Evolutionary conservation across 1,140 invertebrate genomes (phyloP).

Genomic region (Protaetia brevitarsis): DNA sequence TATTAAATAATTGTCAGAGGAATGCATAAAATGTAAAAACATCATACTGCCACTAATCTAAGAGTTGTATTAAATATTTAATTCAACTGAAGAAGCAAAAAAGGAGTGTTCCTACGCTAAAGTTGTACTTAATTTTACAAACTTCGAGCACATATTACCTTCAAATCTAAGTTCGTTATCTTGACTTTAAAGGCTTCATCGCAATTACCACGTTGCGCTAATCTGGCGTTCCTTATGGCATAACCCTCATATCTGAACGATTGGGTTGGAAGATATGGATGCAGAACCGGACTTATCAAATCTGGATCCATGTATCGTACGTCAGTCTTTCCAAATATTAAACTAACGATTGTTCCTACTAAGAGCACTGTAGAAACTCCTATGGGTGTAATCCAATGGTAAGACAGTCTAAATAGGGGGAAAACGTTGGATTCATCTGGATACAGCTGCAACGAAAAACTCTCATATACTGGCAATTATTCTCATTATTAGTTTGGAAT

Average conservation of each 20-base stretch:
- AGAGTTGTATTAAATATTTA: not conserved
- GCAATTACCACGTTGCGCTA: not conserved
- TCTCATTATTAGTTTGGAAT: not conserved
- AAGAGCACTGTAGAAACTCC: conserved; percentile 60
- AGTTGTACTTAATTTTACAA: not conserved
- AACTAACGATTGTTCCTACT: conserved; percentile 64
- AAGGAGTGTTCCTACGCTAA: not conserved
- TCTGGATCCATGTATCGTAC: conserved; percentile 57
- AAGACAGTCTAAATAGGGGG: conserved; percentile 67
- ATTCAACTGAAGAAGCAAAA: not conserved
- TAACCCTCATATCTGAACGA: conserved; percentile 32
- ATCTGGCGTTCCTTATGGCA: conserved; percentile 25
- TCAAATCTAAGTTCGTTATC: conserved; percentile 9
- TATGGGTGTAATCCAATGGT: conserved; percentile 74
- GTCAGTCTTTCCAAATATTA: conserved; percentile 63
- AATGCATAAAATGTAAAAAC: no score
- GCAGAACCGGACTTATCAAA: conserved; percentile 60
- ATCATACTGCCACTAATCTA: no score
- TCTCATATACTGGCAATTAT: not conserved
- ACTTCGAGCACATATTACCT: not conserved
- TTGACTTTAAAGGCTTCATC: conserved; percentile 6
- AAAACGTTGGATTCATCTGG: conserved; percentile 57
- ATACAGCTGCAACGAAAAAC: conserved; percentile 34
- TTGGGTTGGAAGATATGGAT: conserved; percentile 48
- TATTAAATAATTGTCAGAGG: no score